phyloP scores from a whole-genome alignment of 1,140 invertebrate species.

The Tetraneura akinire region DNA sequence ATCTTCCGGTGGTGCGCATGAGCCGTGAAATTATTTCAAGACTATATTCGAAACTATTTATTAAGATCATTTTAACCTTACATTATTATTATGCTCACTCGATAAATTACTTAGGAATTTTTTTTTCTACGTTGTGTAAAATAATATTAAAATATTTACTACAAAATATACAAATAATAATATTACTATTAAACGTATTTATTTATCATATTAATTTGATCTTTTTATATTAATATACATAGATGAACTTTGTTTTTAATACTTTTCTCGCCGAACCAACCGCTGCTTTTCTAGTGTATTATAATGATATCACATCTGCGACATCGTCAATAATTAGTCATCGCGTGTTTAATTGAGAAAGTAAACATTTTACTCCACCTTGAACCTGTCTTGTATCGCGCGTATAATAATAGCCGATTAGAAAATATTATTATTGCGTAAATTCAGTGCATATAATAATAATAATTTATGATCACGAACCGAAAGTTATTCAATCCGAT shows the following conservation, averaged over 20 bases:
- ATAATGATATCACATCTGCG: neutral
- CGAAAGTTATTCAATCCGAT: conserved; percentile 33
- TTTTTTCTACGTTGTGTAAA: neutral
- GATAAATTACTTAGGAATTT: neutral
- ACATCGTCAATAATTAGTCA: neutral
- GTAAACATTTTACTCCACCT: neutral
- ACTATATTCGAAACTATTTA: no score
- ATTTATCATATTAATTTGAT: no score
- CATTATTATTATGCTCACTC: neutral
- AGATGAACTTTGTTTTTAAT: neutral
- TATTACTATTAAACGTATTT: no score
- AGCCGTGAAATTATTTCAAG: conserved; percentile 9
- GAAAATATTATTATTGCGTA: conserved; percentile 32
- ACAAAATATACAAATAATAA: neutral
- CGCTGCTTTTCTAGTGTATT: neutral
- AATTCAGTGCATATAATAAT: neutral
- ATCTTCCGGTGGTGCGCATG: neutral
- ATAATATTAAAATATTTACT: neutral
- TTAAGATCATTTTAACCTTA: conserved; percentile 20
- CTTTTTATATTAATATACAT: no score
- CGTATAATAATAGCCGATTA: conserved; percentile 1
- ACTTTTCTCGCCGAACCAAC: no score
- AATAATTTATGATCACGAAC: conserved; percentile 31
- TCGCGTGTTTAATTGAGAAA: conserved; percentile 20
- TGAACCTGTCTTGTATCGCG: conserved; percentile 2